These are phyloP conservation scores for Euwallacea fornicatus DNA, from an alignment of 1,140 invertebrate genomes.

Conservation along the genomic window DNA sequence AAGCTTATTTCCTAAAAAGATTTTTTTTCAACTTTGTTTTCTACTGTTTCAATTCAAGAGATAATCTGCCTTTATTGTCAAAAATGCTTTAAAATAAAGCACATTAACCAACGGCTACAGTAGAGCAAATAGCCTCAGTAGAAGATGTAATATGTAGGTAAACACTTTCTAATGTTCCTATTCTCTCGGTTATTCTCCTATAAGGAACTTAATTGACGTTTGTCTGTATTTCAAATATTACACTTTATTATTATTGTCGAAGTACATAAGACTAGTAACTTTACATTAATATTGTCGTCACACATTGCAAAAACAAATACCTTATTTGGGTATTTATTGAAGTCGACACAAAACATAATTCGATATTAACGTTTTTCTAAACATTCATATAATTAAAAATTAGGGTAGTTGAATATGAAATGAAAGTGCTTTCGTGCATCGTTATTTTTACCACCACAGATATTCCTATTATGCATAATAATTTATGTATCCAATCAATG, in stretches of 20 bases:
- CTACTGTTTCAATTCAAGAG: too few relatives aligned
- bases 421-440: neutral
- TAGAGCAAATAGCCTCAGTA: too few relatives aligned
- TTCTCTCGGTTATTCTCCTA: neutral
- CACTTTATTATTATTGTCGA: slow-evolving; percentile 7
- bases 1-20: too few relatives aligned
- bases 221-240: slow-evolving; percentile 17
- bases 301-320: neutral
- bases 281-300: slow-evolving; percentile 3
- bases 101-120: too few relatives aligned
- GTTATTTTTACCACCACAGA: neutral
- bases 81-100: too few relatives aligned
- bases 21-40: too few relatives aligned
- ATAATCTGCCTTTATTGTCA: too few relatives aligned
- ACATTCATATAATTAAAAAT: too few relatives aligned
- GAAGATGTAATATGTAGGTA: too few relatives aligned
- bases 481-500: too few relatives aligned
- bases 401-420: neutral
- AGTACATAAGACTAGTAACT: slow-evolving; percentile 2
- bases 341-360: too few relatives aligned
- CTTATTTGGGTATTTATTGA: neutral
- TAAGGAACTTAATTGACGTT: slow-evolving; percentile 21
- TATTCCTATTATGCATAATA: neutral
- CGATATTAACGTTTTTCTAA: too few relatives aligned
- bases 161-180: neutral